A percentile compares a stretch with the other conserved stretches of the same genome.
phyloP scores from a whole-genome alignment of 2,888 invertebrate genomes.

The Pomacea canaliculata region DNA sequence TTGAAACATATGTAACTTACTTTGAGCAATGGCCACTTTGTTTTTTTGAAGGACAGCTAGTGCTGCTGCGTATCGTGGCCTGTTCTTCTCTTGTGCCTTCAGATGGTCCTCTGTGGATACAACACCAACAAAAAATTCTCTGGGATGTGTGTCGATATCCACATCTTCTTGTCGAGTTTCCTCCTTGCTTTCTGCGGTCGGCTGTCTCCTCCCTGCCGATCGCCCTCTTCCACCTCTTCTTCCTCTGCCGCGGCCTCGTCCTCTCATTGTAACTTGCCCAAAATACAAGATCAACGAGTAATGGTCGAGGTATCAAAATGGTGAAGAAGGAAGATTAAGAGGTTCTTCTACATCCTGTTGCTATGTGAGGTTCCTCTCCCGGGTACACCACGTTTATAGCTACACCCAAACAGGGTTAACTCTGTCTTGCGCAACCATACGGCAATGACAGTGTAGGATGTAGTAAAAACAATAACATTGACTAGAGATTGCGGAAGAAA shows the following conservation, averaged over 20 bases:
- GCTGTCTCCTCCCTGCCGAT: neutral
- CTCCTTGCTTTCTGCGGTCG: slow-evolving; percentile 20
- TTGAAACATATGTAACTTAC: slow-evolving; percentile 44
- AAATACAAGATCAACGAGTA: neutral
- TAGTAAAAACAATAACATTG: too few species aligned
- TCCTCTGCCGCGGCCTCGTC: slow-evolving; percentile 37
- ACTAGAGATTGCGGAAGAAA: too few species aligned
- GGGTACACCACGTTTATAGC: too few species aligned
- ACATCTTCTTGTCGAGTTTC: slow-evolving; percentile 34
- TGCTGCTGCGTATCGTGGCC: slow-evolving; percentile 57
- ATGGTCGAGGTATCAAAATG: slow-evolving; percentile 10
- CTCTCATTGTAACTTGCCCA: neutral
- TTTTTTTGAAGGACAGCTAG: slow-evolving; percentile 55
- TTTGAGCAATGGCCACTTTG: slow-evolving; percentile 61
- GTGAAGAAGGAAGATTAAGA: neutral
- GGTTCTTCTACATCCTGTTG: too few species aligned
- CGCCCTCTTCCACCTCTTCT: slow-evolving; percentile 25
- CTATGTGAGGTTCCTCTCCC: too few species aligned
- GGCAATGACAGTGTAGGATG: too few species aligned
- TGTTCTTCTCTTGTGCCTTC: slow-evolving; percentile 56
- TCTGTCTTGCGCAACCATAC: too few species aligned
- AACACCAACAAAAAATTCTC: slow-evolving; percentile 59
- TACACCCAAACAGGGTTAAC: too few species aligned
- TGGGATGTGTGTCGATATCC: slow-evolving; percentile 53
- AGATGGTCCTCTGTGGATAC: slow-evolving; percentile 59